A percentile compares a stretch with the other conserved stretches of the same genome.
These are phyloP conservation scores for Pachypanchax playfairii DNA, from an alignment of 2,113 vertebrate genomes.

Conservation along the genomic window DNA sequence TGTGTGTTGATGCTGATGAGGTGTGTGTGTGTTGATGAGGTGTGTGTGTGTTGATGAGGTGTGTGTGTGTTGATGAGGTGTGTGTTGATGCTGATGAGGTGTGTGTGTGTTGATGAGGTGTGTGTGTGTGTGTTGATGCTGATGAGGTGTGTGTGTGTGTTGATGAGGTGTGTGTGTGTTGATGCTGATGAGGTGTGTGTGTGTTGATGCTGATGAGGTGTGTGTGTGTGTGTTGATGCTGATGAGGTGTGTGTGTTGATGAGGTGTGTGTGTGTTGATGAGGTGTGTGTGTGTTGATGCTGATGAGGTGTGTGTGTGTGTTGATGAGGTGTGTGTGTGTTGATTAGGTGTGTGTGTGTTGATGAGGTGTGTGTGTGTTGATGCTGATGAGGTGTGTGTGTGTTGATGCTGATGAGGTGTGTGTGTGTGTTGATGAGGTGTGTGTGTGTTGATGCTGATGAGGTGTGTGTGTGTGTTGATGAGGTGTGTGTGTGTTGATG, in stretches of 20 bases:
- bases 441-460: no score
- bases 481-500: no score
- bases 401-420: conserved; percentile 4
- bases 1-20: neutral
- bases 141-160: conserved; percentile 3
- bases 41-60: conserved; percentile 1
- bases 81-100: no score
- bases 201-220: conserved; percentile 2
- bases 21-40: neutral
- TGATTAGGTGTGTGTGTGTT: no score
- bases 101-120: conserved; percentile 2
- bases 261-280: neutral
- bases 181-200: conserved; percentile 1
- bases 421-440: neutral
- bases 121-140: conserved; percentile 1
- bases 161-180: no score
- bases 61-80: neutral
- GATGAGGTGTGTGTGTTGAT: conserved; percentile 1
- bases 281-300: conserved; percentile 1
- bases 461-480: conserved; percentile 1
- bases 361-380: conserved; percentile 4
- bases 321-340: no score
- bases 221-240: conserved; percentile 1
- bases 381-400: conserved; percentile 1
- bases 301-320: conserved; percentile 2